Conservation (phyloP, 2,113 vertebrate species). For the Anser brachyrhynchus region DNA sequence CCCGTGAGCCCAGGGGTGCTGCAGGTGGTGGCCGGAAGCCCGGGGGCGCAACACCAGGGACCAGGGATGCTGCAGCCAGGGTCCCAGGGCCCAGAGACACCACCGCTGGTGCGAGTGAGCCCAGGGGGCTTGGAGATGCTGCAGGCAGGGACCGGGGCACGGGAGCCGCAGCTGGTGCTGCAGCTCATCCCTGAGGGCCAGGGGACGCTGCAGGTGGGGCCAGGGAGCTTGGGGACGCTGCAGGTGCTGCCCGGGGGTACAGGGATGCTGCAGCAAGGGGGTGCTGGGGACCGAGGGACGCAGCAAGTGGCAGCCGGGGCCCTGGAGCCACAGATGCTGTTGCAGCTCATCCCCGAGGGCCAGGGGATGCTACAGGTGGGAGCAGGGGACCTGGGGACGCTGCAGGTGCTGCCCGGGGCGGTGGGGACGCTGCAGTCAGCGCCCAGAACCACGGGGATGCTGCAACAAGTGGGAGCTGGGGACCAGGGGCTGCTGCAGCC, state of each 20-base stretch:
- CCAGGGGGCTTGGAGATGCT: not conserved
- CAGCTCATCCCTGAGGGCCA: not conserved
- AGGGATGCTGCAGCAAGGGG: not conserved
- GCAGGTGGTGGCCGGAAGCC: not conserved
- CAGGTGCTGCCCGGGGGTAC: not conserved
- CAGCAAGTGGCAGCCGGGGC: not conserved
- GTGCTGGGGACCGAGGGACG: not conserved
- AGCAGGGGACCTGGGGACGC: not conserved
- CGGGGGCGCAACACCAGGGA: no score
- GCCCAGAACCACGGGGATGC: rapidly evolving
- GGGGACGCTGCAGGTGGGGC: not conserved
- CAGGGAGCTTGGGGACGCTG: not conserved
- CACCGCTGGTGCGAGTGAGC: not conserved
- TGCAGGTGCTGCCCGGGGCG: not conserved
- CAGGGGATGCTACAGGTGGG: not conserved
- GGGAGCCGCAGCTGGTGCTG: not conserved
- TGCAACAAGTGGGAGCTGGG: not conserved
- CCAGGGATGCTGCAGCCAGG: not conserved
- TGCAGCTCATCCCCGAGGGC: not conserved
- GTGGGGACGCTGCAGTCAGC: not conserved
- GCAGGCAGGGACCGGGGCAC: not conserved
- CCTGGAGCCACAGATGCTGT: not conserved
- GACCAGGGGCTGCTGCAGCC: not conserved
- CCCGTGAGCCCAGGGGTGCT: no score
- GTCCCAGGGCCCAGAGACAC: not conserved